phyloP scores from a whole-genome alignment of 2,113 vertebrate genomes.

The Serilophus lunatus region DNA sequence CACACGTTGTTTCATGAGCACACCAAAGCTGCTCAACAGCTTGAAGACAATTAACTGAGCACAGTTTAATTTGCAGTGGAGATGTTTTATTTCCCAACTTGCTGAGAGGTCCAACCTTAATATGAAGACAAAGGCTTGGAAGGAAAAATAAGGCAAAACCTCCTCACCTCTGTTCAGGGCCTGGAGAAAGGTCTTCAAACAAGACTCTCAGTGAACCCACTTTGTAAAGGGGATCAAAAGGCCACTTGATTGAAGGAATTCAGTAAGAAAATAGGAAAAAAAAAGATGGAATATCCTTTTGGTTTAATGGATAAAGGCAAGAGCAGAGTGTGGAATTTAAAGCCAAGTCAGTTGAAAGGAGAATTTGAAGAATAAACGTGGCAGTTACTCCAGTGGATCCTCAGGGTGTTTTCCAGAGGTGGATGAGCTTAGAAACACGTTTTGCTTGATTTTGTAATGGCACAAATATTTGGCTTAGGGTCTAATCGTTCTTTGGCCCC shows the following conservation, averaged over 20 bases:
- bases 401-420: background rate
- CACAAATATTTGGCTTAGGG: background rate
- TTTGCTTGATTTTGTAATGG: background rate
- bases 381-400: background rate
- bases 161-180: fast-evolving
- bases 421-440: background rate
- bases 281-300: background rate
- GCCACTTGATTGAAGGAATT: background rate
- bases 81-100: too few species aligned
- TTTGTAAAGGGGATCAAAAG: background rate
- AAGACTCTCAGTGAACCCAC: background rate
- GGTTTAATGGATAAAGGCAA: background rate
- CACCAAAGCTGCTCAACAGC: background rate
- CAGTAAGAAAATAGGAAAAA: background rate
- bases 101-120: background rate
- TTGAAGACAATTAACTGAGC: too few species aligned
- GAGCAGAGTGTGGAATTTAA: background rate
- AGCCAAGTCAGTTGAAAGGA: background rate
- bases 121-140: background rate
- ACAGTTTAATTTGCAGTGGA: too few species aligned
- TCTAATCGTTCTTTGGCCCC: background rate
- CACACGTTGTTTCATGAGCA: background rate
- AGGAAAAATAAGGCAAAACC: background rate
- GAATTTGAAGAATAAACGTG: background rate
- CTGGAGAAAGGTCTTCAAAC: background rate